These are phyloP conservation scores for Herpetotheres cachinnans DNA, from an alignment of 2,113 vertebrate genomes.

Conservation along the genomic window DNA sequence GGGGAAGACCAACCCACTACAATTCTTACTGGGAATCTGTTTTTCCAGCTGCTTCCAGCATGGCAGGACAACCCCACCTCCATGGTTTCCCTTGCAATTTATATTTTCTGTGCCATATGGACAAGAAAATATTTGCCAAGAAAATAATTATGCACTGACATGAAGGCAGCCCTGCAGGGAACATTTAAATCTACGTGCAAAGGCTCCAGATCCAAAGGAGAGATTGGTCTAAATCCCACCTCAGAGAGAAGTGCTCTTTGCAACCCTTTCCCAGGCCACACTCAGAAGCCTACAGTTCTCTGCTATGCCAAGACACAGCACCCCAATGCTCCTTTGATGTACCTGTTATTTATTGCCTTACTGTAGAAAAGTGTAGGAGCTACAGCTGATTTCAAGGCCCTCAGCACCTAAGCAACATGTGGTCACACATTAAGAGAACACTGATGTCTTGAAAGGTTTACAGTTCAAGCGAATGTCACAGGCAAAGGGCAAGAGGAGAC, in stretches of 20 bases:
- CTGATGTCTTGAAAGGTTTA: neutral
- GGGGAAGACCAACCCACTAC: neutral
- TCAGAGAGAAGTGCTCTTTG: neutral
- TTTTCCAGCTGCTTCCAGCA: neutral
- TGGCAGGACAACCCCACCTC: neutral
- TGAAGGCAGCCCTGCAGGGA: neutral
- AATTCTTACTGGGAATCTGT: neutral
- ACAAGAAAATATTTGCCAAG: neutral
- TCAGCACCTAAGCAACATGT: neutral
- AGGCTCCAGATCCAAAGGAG: neutral
- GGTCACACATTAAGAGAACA: neutral
- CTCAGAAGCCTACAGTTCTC: neutral
- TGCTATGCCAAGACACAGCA: neutral
- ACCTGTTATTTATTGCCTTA: neutral
- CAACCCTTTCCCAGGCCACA: neutral
- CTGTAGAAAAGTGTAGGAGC: neutral
- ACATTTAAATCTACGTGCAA: neutral
- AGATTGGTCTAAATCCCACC: neutral
- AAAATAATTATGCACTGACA: neutral
- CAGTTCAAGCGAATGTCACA: neutral
- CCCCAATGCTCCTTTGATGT: neutral
- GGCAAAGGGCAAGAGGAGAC: neutral
- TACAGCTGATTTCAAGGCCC: neutral
- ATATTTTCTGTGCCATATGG: neutral
- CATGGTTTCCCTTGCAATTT: neutral